Percentiles rank a stretch among this genome's conserved stretches.
phyloP scores from a whole-genome alignment of 64 coral and sea anemone species.

The Hydrozoanthus tunicans region DNA sequence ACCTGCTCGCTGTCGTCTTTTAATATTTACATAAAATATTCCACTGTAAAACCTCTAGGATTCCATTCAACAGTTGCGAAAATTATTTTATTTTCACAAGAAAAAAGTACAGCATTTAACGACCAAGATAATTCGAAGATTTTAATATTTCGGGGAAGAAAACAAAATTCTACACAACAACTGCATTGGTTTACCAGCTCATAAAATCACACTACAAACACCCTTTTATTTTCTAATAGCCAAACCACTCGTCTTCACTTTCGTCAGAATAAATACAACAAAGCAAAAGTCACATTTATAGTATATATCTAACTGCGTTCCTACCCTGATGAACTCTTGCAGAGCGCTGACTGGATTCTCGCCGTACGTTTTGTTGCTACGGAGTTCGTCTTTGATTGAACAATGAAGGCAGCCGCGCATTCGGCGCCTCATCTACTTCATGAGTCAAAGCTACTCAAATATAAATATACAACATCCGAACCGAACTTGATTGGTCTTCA shows the following conservation, averaged over 20 bases:
- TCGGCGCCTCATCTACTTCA: neutral
- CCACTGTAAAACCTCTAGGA: neutral
- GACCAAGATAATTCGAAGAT: neutral
- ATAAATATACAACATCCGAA: neutral
- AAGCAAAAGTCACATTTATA: conserved; percentile 32
- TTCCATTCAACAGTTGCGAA: neutral
- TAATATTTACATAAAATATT: conserved; percentile 69
- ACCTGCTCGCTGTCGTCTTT: conserved; percentile 20
- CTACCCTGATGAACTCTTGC: neutral
- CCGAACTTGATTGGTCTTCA: no score
- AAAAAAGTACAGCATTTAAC: neutral
- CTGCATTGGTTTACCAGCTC: neutral
- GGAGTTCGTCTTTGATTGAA: conserved; percentile 2
- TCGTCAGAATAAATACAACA: conserved; percentile 30
- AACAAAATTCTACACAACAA: neutral
- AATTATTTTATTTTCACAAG: conserved; percentile 18
- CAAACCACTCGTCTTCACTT: conserved; percentile 10
- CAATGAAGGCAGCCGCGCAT: conserved; percentile 21
- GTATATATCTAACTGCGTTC: neutral
- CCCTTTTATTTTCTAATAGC: neutral
- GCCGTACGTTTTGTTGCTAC: neutral
- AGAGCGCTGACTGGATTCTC: neutral
- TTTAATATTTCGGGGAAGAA: neutral
- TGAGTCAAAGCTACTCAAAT: neutral
- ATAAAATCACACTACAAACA: conserved; percentile 2